phyloP scores from a whole-genome alignment of 2,888 invertebrate species.

The Anticlea derivata region DNA sequence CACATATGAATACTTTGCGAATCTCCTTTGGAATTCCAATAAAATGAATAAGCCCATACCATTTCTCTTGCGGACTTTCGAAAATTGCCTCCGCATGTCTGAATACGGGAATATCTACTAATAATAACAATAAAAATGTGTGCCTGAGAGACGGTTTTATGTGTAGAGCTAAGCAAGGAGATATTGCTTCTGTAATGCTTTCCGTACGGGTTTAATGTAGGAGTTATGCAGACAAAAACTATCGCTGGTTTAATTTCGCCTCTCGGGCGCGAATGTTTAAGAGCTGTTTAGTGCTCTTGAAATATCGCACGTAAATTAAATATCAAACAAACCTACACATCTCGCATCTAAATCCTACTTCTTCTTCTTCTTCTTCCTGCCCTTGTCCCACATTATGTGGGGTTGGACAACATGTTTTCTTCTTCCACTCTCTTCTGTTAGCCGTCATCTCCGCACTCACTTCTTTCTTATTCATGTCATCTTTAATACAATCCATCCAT shows the following conservation, averaged over 20 bases:
- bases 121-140: constrained; percentile 37
- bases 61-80: constrained; percentile 39
- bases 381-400: no score
- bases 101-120: constrained; percentile 42
- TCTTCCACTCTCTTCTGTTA: no score
- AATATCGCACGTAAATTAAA: background rate
- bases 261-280: no score
- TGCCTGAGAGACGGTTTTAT: constrained; percentile 13
- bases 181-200: constrained; percentile 28
- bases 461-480: no score
- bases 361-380: no score
- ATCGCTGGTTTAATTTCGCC: constrained; percentile 1
- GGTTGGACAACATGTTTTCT: no score
- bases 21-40: constrained; percentile 45
- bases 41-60: constrained; percentile 49
- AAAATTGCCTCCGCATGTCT: constrained; percentile 37
- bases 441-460: no score
- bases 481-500: no score
- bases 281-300: background rate
- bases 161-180: constrained; percentile 8
- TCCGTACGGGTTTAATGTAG: constrained; percentile 9
- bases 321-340: no score
- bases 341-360: no score
- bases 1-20: constrained; percentile 29
- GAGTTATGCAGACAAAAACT: background rate